phyloP scores from a whole-genome alignment of 2,113 vertebrate species.

The Uropsilus gracilis region DNA sequence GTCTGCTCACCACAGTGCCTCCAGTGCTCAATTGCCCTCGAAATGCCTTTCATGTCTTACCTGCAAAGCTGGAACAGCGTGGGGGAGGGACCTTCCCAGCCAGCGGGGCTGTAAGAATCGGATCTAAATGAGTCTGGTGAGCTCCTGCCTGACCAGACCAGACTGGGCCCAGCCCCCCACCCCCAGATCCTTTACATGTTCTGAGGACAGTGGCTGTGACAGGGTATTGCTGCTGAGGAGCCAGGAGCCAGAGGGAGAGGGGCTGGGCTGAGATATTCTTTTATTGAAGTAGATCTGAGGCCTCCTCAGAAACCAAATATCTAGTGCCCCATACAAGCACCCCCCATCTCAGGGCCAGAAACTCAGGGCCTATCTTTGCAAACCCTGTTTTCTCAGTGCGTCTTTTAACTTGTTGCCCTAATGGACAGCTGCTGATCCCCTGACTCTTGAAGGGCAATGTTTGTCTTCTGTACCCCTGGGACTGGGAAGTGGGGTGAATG shows the following conservation, averaged over 20 bases:
- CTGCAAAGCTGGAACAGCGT: background rate
- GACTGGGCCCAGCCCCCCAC: background rate
- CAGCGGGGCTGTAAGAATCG: no score
- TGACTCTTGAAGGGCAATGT: background rate
- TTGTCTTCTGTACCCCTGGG: background rate
- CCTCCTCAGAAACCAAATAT: background rate
- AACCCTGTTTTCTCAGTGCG: background rate
- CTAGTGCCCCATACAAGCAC: no score
- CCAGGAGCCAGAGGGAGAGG: background rate
- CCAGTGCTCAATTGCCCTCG: background rate
- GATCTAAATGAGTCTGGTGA: no score
- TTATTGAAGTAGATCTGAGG: background rate
- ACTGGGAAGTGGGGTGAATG: no score
- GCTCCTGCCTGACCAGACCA: background rate
- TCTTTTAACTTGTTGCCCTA: background rate
- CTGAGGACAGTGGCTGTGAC: background rate
- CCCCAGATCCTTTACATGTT: background rate
- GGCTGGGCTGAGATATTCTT: background rate
- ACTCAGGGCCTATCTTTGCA: background rate
- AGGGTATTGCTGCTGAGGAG: background rate
- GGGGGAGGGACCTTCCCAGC: background rate
- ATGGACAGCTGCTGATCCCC: background rate
- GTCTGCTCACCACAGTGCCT: accelerated
- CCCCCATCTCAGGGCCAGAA: accelerated
- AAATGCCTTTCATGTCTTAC: background rate